Evolutionary conservation across 2,888 invertebrate genomes (phyloP), one percentile per base, ranked within the genome.

Genomic region (Polyommatus icarus): DNA sequence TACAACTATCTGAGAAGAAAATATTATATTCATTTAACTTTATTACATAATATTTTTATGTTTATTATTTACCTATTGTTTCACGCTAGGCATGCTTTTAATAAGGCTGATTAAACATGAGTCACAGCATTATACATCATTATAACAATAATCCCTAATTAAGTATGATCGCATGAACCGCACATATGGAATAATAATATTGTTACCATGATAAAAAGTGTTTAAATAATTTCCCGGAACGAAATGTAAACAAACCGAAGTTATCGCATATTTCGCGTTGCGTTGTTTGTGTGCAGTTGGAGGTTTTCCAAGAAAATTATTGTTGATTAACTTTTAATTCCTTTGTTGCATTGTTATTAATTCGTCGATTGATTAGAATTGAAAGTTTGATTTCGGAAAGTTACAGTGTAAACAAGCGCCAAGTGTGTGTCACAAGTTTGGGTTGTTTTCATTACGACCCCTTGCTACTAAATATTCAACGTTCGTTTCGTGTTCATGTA

Each of bases 271-370:
- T 50, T 54, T 75, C 29, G 50, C 6, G 36, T 46, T 46, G 73
- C 20, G 20, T 40, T 40, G 40, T 46, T 73, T 46, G 73, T 73
- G 73, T 75, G 54, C 18, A 50, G 75, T 50, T 75, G 75, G 75
- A 50, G 24, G 75, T 75, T 75, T 75, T 75, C 75, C 75, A 75
- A 73, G 50, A 46, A 73, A 29, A 75, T 29, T 1, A 75, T 75
- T 75, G 50, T 75, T 50, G 75, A 75, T 75, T 50, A 54, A 29
- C 29, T 75, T 75, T 54, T 29, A 54, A 54, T 75, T 32, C 54
- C 75, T 75, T 54, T 75, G 75, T 75, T 72, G 72, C 40, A 72
- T 71, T 72, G 29, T 67, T 67, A 67, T 67, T 67, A 32, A 29
- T 24, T 61, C 10, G 12, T 3, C 4, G 24, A 24, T 61, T 61